These are phyloP conservation scores for Actinostola sp. DNA, from an alignment of 92 coral and sea anemone species.

Conservation along the genomic window DNA sequence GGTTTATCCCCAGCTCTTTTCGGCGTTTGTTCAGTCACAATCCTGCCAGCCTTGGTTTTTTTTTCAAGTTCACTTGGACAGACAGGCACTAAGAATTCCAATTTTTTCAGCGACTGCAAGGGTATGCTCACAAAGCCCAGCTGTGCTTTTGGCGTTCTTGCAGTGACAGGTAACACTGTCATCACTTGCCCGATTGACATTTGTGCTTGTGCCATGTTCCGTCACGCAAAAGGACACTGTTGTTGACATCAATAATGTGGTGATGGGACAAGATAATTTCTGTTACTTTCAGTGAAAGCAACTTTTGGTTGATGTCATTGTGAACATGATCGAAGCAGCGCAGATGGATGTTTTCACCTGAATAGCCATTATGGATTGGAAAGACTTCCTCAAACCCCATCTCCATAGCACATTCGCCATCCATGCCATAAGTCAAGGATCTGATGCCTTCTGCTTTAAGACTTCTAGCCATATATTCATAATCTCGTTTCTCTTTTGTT, in stretches of 20 bases:
- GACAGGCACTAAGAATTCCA: constrained; percentile 32
- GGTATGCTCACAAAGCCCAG: constrained; percentile 15
- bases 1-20: constrained; percentile 32
- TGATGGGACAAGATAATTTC: constrained; percentile 51
- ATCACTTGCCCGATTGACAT: constrained; percentile 26
- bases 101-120: constrained; percentile 32
- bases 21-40: constrained; percentile 26
- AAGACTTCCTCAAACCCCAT: constrained; percentile 42
- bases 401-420: constrained; percentile 58
- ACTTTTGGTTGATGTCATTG: constrained; percentile 26
- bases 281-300: no score
- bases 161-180: constrained; percentile 37
- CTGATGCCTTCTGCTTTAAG: constrained; percentile 34
- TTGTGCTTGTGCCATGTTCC: constrained; percentile 40
- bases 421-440: constrained; percentile 45
- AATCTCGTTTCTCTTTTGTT: constrained; percentile 51
- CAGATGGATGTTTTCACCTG: constrained; percentile 44
- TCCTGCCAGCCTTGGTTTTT: constrained; percentile 20
- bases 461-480: constrained; percentile 44
- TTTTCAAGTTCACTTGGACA: constrained; percentile 9
- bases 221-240: constrained; percentile 49
- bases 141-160: constrained; percentile 31
- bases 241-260: constrained; percentile 37
- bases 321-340: constrained; percentile 61
- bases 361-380: constrained; percentile 32